These are phyloP conservation scores for Dipus sagitta DNA, from an alignment of 2,797 vertebrate genomes.

Conservation along the genomic window DNA sequence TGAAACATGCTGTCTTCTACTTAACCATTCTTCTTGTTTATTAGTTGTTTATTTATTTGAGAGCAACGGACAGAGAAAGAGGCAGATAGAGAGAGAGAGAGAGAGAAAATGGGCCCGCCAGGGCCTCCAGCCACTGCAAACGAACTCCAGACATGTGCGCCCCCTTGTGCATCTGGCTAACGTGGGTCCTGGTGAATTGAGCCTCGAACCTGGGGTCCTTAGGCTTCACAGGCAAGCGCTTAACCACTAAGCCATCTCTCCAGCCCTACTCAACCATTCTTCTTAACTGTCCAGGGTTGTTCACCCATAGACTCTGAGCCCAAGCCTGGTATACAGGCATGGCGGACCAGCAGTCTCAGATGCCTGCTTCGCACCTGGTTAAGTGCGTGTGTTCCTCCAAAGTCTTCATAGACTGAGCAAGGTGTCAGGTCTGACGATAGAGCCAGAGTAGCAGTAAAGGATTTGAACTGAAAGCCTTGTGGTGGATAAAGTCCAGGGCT, in stretches of 20 bases:
- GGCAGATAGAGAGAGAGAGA: no score
- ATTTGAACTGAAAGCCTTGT: not conserved
- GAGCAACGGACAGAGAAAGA: no score
- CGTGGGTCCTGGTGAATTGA: no score
- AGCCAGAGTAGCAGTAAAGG: not conserved
- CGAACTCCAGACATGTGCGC: no score
- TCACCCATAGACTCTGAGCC: not conserved
- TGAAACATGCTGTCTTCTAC: not conserved
- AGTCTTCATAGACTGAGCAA: not conserved
- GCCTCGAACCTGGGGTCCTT: no score
- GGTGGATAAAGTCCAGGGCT: constrained; percentile 1
- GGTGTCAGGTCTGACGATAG: not conserved
- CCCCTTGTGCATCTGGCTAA: no score
- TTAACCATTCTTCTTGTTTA: not conserved
- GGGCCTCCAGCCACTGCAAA: no score
- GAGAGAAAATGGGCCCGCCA: no score
- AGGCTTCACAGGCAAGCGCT: no score
- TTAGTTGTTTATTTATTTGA: no score
- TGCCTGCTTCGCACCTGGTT: not conserved
- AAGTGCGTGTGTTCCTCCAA: not conserved
- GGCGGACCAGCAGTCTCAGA: not conserved
- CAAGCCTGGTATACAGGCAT: not conserved
- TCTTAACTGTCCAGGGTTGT: not conserved
- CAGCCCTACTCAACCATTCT: not conserved
- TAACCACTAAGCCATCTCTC: no score